Conservation (phyloP, 2,888 invertebrate species). For the Acholoe squamosa region DNA sequence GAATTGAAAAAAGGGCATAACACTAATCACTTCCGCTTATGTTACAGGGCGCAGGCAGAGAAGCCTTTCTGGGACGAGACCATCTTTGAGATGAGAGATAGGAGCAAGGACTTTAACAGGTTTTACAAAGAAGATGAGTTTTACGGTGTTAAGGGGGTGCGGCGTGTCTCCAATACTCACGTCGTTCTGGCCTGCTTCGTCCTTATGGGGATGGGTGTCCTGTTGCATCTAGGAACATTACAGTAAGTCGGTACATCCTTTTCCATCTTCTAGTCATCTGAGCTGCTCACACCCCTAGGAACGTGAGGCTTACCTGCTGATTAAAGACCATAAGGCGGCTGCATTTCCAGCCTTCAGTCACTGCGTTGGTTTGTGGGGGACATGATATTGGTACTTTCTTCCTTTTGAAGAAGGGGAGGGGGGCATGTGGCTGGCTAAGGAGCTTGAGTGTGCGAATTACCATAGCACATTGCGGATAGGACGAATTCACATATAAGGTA, state of each 20-base stretch:
- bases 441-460: too few species aligned
- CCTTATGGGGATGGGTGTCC: slow-evolving; percentile 85
- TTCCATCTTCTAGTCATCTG: not conserved
- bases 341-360: too few species aligned
- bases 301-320: too few species aligned
- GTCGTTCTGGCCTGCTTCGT: slow-evolving; percentile 86
- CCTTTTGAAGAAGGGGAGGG: too few species aligned
- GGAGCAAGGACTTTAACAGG: slow-evolving; percentile 75
- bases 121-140: slow-evolving; percentile 84
- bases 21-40: not conserved
- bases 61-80: slow-evolving; percentile 81
- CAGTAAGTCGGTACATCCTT: slow-evolving; percentile 17
- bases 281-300: not conserved
- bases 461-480: too few species aligned
- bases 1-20: slow-evolving; percentile 10
- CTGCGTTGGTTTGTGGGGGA: too few species aligned
- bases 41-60: slow-evolving; percentile 62
- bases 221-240: slow-evolving; percentile 25
- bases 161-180: slow-evolving; percentile 86
- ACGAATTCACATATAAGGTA: too few species aligned
- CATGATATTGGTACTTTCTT: too few species aligned
- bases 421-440: too few species aligned
- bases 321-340: too few species aligned
- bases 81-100: slow-evolving; percentile 83
- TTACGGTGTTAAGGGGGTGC: slow-evolving; percentile 87